Evolutionary conservation across 2,797 vertebrate species (phyloP).

Genomic region (Margarornis squamiger): DNA sequence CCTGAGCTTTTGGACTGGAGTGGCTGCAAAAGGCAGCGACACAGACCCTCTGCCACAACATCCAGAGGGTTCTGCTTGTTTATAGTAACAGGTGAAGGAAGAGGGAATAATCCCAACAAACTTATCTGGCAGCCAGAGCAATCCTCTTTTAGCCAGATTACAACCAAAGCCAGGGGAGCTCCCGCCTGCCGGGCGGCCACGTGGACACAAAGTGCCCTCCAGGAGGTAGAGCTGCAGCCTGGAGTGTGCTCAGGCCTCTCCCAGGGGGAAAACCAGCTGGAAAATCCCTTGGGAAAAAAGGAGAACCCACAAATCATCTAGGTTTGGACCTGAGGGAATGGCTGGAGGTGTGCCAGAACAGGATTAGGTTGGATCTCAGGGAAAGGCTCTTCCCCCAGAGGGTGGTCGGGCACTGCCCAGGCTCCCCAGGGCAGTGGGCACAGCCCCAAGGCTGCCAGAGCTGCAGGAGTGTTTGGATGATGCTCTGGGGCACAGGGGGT

Average conservation of each 20-base stretch:
- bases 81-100: background rate
- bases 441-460: background rate
- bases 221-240: background rate
- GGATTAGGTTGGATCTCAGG: background rate
- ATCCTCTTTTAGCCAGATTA: conserved; percentile 14
- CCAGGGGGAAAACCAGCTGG: accelerated
- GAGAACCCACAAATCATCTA: background rate
- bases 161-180: background rate
- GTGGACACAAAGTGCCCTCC: background rate
- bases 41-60: background rate
- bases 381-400: background rate
- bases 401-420: background rate
- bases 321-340: background rate
- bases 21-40: background rate
- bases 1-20: background rate
- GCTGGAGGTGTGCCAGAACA: background rate
- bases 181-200: background rate
- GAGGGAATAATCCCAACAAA: background rate
- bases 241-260: accelerated
- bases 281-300: background rate
- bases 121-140: background rate
- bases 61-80: background rate
- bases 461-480: background rate
- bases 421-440: background rate
- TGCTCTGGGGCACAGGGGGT: background rate